Evolutionary conservation across 37 sponge, comb jelly and placozoan species (phyloP).

Genomic region (Cliona cf. orientalis): DNA sequence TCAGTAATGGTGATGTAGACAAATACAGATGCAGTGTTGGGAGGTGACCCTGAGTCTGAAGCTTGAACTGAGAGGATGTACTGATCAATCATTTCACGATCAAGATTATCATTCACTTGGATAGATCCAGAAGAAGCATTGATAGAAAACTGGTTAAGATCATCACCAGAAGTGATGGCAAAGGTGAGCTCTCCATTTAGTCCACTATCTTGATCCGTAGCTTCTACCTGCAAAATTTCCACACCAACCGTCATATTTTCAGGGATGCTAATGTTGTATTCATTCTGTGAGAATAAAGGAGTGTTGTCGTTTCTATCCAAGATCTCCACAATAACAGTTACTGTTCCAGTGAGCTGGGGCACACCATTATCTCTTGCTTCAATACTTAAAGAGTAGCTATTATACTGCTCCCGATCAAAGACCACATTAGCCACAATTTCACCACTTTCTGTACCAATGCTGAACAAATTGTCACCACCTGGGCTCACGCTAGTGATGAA

Average conservation of each 20-base stretch:
- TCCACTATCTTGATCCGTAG: slow-evolving; percentile 52
- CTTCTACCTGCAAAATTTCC: slow-evolving; percentile 27
- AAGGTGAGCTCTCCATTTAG: slow-evolving; percentile 48
- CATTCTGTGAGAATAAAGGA: slow-evolving; percentile 27
- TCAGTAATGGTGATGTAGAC: slow-evolving; percentile 33
- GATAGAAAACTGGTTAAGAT: slow-evolving; percentile 4
- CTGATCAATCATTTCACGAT: slow-evolving; percentile 51
- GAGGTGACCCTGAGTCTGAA: slow-evolving; percentile 16
- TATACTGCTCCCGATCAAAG: slow-evolving; percentile 46
- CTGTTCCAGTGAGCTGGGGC: slow-evolving; percentile 12
- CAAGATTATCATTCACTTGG: slow-evolving; percentile 34
- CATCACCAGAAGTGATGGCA: slow-evolving; percentile 2
- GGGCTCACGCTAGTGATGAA: slow-evolving; percentile 1
- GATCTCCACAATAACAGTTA: slow-evolving; percentile 32
- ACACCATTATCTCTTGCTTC: slow-evolving; percentile 34
- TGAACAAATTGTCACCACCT: slow-evolving; percentile 5
- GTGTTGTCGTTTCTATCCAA: slow-evolving; percentile 71
- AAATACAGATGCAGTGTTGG: neutral
- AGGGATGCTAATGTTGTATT: neutral
- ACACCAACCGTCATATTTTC: slow-evolving; percentile 36
- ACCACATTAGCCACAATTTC: slow-evolving; percentile 7
- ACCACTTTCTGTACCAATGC: slow-evolving; percentile 21
- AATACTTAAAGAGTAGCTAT: slow-evolving; percentile 19
- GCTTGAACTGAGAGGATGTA: slow-evolving; percentile 24
- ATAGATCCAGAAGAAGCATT: slow-evolving; percentile 24